Conservation (phyloP, 2,113 vertebrate genomes). For the Antechinus flavipes region DNA sequence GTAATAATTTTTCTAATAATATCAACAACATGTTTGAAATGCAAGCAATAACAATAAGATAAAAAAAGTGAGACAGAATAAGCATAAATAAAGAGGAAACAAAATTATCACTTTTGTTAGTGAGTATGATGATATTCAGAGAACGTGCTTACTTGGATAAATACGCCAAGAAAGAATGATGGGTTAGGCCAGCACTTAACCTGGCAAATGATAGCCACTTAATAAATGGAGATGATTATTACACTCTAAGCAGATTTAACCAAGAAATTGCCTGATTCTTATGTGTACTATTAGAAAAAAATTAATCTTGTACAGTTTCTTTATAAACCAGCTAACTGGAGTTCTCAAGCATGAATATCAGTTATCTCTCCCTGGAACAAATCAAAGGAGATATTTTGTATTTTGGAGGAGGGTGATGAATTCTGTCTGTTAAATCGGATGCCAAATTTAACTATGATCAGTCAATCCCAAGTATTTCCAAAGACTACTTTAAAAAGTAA, state of each 20-base stretch:
- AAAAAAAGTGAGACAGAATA: not conserved
- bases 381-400: not conserved
- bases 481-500: not conserved
- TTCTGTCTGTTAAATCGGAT: not conserved
- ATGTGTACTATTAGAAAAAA: constrained; percentile 89
- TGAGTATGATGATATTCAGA: not conserved
- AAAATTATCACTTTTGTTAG: not conserved
- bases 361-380: not conserved
- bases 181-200: constrained; percentile 82
- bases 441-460: not conserved
- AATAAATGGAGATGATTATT: constrained; percentile 88
- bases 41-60: not conserved
- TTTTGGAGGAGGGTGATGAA: not conserved
- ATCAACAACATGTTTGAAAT: not conserved
- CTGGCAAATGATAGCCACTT: not conserved
- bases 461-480: not conserved
- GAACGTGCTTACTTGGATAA: constrained; percentile 87
- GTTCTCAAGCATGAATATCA: not conserved
- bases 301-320: constrained; percentile 86
- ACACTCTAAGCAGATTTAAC: constrained; percentile 90
- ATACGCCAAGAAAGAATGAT: constrained; percentile 92
- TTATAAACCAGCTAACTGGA: not conserved
- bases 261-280: constrained; percentile 93
- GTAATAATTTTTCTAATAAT: not conserved
- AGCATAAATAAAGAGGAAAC: not conserved